Base-by-base conservation (phyloP, 2,888 invertebrate genomes). In the Eulithis testata region DNA sequence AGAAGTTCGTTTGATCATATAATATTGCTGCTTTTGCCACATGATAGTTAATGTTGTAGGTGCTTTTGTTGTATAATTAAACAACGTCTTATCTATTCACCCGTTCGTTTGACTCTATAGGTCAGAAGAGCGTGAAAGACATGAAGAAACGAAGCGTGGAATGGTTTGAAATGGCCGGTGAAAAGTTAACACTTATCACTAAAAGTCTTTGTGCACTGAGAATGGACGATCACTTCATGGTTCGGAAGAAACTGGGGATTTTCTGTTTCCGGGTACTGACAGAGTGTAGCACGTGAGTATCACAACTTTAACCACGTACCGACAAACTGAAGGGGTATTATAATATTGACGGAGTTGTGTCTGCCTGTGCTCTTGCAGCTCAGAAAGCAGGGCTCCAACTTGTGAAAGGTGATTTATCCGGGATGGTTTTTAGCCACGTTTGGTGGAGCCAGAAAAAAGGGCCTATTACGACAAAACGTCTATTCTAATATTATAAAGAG, bases 191-290 rank as follows among this genome's bases (percentile, higher is more conserved):
- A 7, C 67, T 88, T 3, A 86, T 95, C 11, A 91, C 94, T 2
- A 81, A 81, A 43, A 89, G 94, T 59, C 84, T 96, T 11, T 82
- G 89, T 4, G 85, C 87, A 44, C 80, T 96, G 37, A 90, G 94
- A 1, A 90, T 93, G 2, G 95, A 96, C 82, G 89, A 94, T 1
- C 95, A 96, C 72, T 85, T 83, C 56, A 91, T 85, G 82, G 95
- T 97, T 64, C 90, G 96, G 56, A 83, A 84, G 58, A 95, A 95
- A 83, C 89, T 97, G 55, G 94, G 94, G 0, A 83, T 92, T n/a
- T 93, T 94, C 76, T 95, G 95, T 73, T 84, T 89, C 49, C 83
- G 94, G 57, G 78, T 97, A 45, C 81, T 96, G 0, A 83, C 89
- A 11, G 94, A 94, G 70, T 96, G 96, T 75, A 86, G 90, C 54